Conservation (phyloP, 2,113 vertebrate genomes). For the Callospermophilus lateralis region DNA sequence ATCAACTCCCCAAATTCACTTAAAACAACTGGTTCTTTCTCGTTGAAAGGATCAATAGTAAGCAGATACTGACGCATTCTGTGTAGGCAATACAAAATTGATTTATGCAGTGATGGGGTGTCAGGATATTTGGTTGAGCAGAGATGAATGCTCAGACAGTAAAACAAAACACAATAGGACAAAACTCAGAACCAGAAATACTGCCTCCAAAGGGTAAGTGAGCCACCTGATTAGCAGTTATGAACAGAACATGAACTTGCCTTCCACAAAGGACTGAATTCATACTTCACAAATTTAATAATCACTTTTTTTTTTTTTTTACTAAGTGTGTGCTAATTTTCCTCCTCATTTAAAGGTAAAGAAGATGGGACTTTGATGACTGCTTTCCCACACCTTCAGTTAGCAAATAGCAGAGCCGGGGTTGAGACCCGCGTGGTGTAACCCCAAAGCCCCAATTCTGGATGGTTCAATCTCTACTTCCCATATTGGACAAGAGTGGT, state of each 20-base stretch:
- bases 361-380: background rate
- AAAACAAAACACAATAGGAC: background rate
- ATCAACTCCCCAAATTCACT: conserved; percentile 57
- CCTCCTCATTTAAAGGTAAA: background rate
- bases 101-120: background rate
- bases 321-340: background rate
- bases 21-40: conserved; percentile 50
- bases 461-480: background rate
- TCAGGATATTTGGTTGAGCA: conserved; percentile 8
- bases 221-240: background rate
- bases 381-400: background rate
- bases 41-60: conserved; percentile 47
- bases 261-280: background rate
- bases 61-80: conserved; percentile 49
- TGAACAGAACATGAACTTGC: background rate
- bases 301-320: background rate
- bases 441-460: background rate
- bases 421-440: background rate
- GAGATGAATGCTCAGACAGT: background rate
- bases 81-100: background rate
- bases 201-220: background rate
- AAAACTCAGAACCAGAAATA: background rate
- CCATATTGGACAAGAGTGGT: background rate
- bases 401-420: background rate
- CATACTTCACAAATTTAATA: background rate